Evolutionary conservation across 2,113 vertebrate genomes (phyloP).

Genomic region (Lagopus muta): DNA sequence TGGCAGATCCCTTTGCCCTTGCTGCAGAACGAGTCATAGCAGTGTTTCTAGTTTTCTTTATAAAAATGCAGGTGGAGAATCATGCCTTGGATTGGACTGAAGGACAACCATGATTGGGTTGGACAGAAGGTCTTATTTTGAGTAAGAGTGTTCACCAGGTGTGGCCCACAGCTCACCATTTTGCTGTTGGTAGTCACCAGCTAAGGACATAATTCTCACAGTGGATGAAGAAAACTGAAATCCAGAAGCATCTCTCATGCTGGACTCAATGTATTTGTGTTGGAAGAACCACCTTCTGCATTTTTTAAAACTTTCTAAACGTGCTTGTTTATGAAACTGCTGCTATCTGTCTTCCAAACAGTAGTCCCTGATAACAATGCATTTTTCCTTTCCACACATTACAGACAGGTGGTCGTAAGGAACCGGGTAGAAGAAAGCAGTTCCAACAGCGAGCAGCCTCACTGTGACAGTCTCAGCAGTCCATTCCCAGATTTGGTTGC

Average conservation of each 20-base stretch:
- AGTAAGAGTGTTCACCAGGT: neutral
- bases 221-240: neutral
- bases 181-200: neutral
- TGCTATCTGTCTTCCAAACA: neutral
- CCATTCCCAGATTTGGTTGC: neutral
- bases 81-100: neutral
- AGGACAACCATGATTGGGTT: neutral
- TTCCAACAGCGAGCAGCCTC: neutral
- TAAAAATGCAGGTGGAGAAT: neutral
- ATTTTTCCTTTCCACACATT: neutral
- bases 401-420: constrained; percentile 4
- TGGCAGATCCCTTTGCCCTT: neutral
- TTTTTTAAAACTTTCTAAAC: neutral
- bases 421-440: neutral
- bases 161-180: neutral
- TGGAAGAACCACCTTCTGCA: neutral
- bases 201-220: neutral
- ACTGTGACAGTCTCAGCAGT: neutral
- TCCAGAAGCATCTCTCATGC: neutral
- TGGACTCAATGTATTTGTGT: neutral
- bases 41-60: neutral
- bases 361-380: neutral
- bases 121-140: neutral
- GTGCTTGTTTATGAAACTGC: neutral
- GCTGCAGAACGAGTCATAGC: neutral